Conservation (phyloP, 2,113 vertebrate genomes). For the Labeo rohita region DNA sequence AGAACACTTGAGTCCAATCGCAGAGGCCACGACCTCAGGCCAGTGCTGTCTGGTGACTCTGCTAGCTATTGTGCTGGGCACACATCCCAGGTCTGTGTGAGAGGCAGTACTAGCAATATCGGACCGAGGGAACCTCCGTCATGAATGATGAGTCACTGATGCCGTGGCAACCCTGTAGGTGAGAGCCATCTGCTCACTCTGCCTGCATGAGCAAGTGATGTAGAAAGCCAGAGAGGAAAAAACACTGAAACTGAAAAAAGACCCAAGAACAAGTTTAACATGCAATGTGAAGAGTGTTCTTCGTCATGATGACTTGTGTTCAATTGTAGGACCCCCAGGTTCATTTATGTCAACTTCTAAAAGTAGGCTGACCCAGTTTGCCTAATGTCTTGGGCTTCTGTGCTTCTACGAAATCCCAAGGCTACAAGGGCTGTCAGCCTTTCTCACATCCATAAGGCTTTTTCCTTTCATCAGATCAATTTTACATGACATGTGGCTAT, state of each 20-base stretch:
- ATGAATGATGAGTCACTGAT: constrained; percentile 65
- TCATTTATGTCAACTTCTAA: constrained; percentile 35
- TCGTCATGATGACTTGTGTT: constrained; percentile 10
- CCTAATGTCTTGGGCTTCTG: constrained; percentile 29
- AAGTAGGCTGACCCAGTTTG: constrained; percentile 59
- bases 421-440: constrained; percentile 45
- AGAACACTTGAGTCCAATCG: neutral
- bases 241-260: neutral
- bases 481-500: constrained; percentile 48
- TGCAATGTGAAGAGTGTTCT: neutral
- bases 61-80: neutral
- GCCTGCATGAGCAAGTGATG: neutral
- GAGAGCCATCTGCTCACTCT: constrained; percentile 62
- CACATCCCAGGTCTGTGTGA: constrained; percentile 35
- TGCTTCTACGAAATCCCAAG: constrained; percentile 32
- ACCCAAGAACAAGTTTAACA: neutral
- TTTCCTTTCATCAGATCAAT: constrained; percentile 46
- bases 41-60: neutral
- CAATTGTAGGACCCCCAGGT: neutral
- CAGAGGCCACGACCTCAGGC: neutral
- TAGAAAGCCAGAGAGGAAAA: neutral
- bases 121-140: constrained; percentile 50
- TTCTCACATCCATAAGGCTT: constrained; percentile 5
- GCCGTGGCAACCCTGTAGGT: constrained; percentile 67
- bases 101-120: constrained; percentile 2